Evolutionary conservation across 1,140 invertebrate genomes (phyloP).

Genomic region (Drosophila subobscura): DNA sequence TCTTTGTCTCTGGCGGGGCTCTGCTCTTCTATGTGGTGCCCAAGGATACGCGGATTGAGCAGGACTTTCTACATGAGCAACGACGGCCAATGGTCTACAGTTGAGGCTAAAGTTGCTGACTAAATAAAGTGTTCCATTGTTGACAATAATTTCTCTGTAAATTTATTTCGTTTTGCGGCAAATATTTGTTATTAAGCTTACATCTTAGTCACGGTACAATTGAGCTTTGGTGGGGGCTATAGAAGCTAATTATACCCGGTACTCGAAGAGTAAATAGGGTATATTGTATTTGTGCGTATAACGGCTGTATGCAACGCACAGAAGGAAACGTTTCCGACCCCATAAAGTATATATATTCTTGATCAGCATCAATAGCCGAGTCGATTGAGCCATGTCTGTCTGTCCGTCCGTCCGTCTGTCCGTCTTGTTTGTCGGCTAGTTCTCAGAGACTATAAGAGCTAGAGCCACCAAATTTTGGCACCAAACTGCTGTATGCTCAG

Average conservation of each 20-base stretch:
- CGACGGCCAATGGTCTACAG: constrained; percentile 68
- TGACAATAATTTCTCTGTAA: constrained; percentile 1
- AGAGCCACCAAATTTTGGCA: no score
- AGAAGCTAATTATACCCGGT: constrained; percentile 21
- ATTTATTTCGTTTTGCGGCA: constrained; percentile 43
- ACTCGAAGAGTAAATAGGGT: no score
- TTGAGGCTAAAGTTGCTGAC: constrained; percentile 17
- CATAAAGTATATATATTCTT: no score
- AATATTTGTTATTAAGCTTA: constrained; percentile 43
- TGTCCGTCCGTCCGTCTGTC: no score
- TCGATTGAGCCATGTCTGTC: no score
- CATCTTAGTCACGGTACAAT: constrained; percentile 66
- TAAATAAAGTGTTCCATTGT: constrained; percentile 9
- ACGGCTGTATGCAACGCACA: no score
- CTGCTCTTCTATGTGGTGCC: constrained; percentile 79
- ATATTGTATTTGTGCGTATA: no score
- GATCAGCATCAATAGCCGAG: no score
- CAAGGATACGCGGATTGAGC: constrained; percentile 58
- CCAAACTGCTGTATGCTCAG: no score
- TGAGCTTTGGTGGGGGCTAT: constrained; percentile 67
- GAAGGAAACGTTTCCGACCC: no score
- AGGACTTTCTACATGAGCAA: constrained; percentile 67
- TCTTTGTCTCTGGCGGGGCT: constrained; percentile 71
- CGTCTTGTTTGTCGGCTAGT: no score
- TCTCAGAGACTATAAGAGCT: no score